These are phyloP conservation scores for Macrobrachium nipponense DNA, from an alignment of 1,140 invertebrate species.

Conservation along the genomic window DNA sequence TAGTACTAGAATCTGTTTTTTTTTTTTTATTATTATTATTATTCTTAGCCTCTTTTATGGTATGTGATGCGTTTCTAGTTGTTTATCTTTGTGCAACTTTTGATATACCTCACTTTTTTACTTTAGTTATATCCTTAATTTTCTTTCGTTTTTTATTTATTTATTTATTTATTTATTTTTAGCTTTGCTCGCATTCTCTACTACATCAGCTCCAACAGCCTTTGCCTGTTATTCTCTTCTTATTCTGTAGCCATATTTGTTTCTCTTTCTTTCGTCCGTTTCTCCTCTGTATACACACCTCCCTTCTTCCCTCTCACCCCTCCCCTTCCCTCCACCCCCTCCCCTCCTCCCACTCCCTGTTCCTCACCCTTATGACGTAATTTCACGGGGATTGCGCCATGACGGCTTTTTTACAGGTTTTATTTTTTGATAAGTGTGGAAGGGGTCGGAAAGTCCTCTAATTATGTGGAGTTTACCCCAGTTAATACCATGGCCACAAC, in stretches of 20 bases:
- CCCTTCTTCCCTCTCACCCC: conserved; percentile 7
- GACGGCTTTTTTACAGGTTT: conserved; percentile 7
- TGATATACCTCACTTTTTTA: background rate
- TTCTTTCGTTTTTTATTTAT: background rate
- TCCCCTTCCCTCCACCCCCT: background rate
- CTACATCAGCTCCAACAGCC: too few species aligned
- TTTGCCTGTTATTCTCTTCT: background rate
- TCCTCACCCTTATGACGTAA: conserved; percentile 20
- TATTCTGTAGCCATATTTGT: background rate
- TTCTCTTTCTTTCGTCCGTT: background rate
- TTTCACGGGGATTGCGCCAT: conserved; percentile 41
- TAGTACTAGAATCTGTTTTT: background rate
- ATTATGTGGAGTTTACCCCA: conserved; percentile 23
- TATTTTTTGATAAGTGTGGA: conserved; percentile 25
- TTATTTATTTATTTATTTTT: background rate
- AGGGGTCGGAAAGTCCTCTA: conserved; percentile 32
- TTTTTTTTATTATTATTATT: too few species aligned
- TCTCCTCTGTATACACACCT: background rate
- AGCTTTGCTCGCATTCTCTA: background rate
- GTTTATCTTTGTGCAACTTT: background rate
- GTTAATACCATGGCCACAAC: too few species aligned
- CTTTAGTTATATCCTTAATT: background rate
- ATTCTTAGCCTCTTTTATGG: conserved; percentile 4
- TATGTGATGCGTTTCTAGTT: background rate
- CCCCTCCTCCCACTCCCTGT: background rate